Base-by-base conservation (phyloP, 2,113 vertebrate species). In the Sinocyclocheilus grahami region DNA sequence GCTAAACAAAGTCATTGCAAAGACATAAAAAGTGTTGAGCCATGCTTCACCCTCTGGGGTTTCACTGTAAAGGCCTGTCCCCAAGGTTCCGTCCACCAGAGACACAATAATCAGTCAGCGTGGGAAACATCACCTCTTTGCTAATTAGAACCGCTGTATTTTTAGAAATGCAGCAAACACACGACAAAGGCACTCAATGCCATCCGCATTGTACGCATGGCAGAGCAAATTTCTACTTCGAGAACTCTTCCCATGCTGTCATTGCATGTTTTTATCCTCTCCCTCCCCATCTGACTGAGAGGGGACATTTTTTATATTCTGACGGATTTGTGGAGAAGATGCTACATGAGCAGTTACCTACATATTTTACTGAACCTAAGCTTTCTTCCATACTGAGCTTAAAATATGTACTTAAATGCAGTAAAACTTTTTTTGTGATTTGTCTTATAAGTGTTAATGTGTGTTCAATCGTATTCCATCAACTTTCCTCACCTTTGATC, bases 401-500 rank as follows among this genome's bases (percentile, higher is more conserved):
- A 24, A 65, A 13, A 27, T 37, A 37, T 37, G 30, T 9, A 13
- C 53, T 37, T 27, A 78, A 60, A 78, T 37, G 18, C 2, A 12
- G 30, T 14, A 55, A 24, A 76, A 12, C n/a, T 9, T 42, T 42
- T 42, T 46, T 48, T 48, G 46, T 48, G 46, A 48, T 48, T 48
- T 48, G 7, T 51, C 42, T 27, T 53, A 18, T 5, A 55, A 22
- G 7, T 18, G 48, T 51, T 77, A 20, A 16, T 77, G 13, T 30
- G 24, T 22, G 24, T 78, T 33, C 9, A 9, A 22, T 33, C 6
- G 3, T 48, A n/a, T 65, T 37, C 55, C 22, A 58, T 67, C 33
- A 12, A 18, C 4, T 11, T 12, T 13, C 74, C 80, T 20, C 0
- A 99, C 98, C 98, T 98, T 97, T 97, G 89, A 99, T 95, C 93